These are phyloP conservation scores for Dendroctonus valens DNA, from an alignment of 1,140 invertebrate genomes.

Conservation along the genomic window DNA sequence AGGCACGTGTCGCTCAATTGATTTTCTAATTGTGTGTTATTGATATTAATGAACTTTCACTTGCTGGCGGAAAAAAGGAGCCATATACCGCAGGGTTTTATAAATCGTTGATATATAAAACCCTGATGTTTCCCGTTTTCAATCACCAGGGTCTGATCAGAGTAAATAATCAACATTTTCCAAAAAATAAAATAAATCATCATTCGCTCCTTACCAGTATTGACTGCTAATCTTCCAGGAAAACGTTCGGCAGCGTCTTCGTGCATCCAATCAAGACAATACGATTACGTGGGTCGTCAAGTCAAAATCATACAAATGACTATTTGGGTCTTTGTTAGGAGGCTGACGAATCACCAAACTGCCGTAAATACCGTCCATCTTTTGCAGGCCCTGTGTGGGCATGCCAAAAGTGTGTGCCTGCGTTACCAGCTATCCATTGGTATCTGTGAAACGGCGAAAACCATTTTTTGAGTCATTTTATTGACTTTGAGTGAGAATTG, in stretches of 20 bases:
- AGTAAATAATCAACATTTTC: not conserved
- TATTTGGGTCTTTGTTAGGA: conserved; percentile 77
- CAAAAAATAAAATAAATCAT: too few species aligned
- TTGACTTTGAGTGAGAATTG: too few species aligned
- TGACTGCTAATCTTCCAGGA: conserved; percentile 37
- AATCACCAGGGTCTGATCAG: too few species aligned
- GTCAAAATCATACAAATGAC: conserved; percentile 84
- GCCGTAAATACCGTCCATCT: conserved; percentile 87
- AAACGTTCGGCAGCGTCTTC: conserved; percentile 71
- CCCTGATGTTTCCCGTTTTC: too few species aligned
- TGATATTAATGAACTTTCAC: too few species aligned
- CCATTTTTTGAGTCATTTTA: too few species aligned
- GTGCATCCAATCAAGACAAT: conserved; percentile 88
- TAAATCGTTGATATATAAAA: too few species aligned
- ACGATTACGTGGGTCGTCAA: conserved; percentile 83
- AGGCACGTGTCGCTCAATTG: too few species aligned
- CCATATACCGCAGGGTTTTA: too few species aligned
- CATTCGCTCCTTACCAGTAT: conserved; percentile 17
- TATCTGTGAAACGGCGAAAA: conserved; percentile 61
- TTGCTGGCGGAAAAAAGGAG: too few species aligned
- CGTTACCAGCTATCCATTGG: conserved; percentile 67
- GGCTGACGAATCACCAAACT: conserved; percentile 82
- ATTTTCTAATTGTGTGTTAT: too few species aligned
- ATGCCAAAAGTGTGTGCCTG: conserved; percentile 90
- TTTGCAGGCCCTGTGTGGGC: conserved; percentile 83